Evolutionary conservation across 1,140 invertebrate species (phyloP), one percentile per base, ranked within the genome.

Genomic region (Leptonema lineaticorne): DNA sequence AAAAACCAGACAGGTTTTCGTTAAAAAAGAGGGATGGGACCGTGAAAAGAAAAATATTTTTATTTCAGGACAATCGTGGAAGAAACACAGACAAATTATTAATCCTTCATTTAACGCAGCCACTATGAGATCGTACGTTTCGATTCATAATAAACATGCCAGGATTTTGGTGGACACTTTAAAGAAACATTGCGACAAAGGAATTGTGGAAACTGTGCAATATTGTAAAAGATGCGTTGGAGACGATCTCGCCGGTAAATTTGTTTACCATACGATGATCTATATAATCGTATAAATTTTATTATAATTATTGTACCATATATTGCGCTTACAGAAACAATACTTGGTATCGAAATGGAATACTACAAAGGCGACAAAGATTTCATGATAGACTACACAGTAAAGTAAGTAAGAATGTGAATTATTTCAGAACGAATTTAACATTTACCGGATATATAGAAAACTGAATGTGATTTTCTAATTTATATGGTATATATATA

Each of bases 311-410:
- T 18, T 30, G 8, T 9, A 30, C 22, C 26, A 28, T 28, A 11
- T 24, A n/a, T n/a, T n/a, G n/a, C 5, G 8, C 16, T 64, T 64
- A 28, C 26, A 64, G 62, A 64, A 20, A 16, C 24, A 18, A 1
- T 64, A 7, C 30, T 64, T 26, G 62, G 14, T 2, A 1, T n/a
- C 7, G 8, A 46, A 6, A 18, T 50, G 8, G 27, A 50, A n/a
- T 64, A 2, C 30, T 64, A 64, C 20, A 64, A 64, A 30, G 62
- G 62, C 0, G 28, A 50, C 2, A 48, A 29, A 16, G 62, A 64
- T 50, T 16, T 29, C 16, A 0, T 30, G 6, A 1, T 64, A 1
- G n/a, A 16, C 16, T 20, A 30, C 1, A 48, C 41, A 6, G 11
- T 24, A 1, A 28, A 41, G 45, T 64, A 27, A 64, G 26, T 30